Base-by-base conservation (phyloP, 2,888 invertebrate species). In the Flexamia atlantica region DNA sequence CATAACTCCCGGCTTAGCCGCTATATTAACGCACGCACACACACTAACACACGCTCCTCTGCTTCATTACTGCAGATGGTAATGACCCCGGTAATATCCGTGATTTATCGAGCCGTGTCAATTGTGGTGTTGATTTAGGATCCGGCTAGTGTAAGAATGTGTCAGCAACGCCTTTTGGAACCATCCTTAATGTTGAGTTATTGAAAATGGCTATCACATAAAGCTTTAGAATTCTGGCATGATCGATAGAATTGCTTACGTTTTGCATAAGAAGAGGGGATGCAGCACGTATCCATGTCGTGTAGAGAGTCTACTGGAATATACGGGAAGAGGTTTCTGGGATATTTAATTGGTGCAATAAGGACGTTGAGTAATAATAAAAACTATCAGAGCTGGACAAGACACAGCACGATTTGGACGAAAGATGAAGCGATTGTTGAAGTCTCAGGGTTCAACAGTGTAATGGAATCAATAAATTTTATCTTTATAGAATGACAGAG, bases 61-160 rank as follows among this genome's bases (percentile, higher is more conserved):
- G 64, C 28, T 64, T 64, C 64, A 64, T 64, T 64, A 64, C 64
- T 30, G 64, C 17, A 20, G 70, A 70, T 70, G 70, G 70, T 70
- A 70, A 70, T 70, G 70, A 70, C 70, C 36, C 40, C 40, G 70
- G 70, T 70, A 70, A 70, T 70, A 40, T 70, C 23, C 70, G 70
- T 40, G 70, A 70, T 32, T 40, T 70, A 70, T 70, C 17, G 70
- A 70, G 36, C 40, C 40, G 40, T 70, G 70, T 70, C 70, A 70
- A 70, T 64, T 64, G 64, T 64, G 14, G 64, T 64, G 64, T 64
- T 64, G 64, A 64, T 64, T 64, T 64, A 64, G 64, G 64, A 64
- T 3, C 64, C 28, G 10, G 64, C 64, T 64, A 64, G 64, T 64
- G 57, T 57, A 57, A 57, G 57, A 57, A 57, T 57, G 57, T 57